A percentile compares a stretch with the other conserved stretches of the same genome.
These are phyloP conservation scores for Cephus nigrinus DNA, from an alignment of 2,888 invertebrate species.

Conservation along the genomic window DNA sequence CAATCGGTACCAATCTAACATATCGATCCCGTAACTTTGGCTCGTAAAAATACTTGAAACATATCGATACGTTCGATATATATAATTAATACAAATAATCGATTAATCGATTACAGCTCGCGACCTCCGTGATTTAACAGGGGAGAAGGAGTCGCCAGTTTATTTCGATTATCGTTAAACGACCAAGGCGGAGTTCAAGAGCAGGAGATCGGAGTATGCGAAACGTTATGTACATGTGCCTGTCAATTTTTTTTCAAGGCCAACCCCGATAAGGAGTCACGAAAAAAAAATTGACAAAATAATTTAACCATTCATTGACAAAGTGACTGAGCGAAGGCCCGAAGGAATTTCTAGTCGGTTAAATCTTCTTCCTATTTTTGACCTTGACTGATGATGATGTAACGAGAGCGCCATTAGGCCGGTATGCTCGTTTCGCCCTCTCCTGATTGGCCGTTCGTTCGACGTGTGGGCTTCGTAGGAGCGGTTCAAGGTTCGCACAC, in stretches of 20 bases:
- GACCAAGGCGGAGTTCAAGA: background rate
- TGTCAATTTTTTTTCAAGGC: no score
- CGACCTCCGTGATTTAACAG: background rate
- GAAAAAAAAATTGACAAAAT: no score
- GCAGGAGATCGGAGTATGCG: background rate
- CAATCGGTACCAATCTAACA: background rate
- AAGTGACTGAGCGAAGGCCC: background rate
- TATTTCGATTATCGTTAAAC: background rate
- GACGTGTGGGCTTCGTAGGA: slow-evolving; percentile 11
- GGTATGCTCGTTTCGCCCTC: slow-evolving; percentile 15
- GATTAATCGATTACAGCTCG: background rate
- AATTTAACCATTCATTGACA: no score
- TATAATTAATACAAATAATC: background rate
- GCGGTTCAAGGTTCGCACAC: slow-evolving; percentile 27
- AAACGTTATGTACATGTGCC: no score
- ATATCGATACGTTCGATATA: background rate
- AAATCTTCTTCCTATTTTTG: background rate
- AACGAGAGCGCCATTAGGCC: slow-evolving; percentile 20
- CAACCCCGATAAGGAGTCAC: no score
- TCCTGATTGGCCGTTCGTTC: slow-evolving; percentile 13
- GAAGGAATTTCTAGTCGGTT: background rate
- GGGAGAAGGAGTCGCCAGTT: background rate
- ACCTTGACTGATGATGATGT: slow-evolving; percentile 9
- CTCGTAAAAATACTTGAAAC: rapidly evolving
- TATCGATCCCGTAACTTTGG: background rate